Conservation (phyloP, 2,113 vertebrate species). For the Dunckerocampus dactyliophorus region DNA sequence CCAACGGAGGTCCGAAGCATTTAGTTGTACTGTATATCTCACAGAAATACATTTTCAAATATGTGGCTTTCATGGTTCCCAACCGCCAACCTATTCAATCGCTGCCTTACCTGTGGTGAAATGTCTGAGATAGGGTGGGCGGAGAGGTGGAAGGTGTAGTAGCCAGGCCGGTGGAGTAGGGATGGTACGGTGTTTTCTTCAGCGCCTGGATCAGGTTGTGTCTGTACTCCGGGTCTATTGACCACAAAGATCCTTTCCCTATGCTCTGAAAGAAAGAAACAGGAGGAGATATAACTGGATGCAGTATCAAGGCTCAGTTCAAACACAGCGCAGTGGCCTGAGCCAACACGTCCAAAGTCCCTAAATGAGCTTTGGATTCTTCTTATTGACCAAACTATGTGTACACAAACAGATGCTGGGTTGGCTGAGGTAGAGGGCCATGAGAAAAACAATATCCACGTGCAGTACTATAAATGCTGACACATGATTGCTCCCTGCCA, state of each 20-base stretch:
- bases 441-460: constrained; percentile 14
- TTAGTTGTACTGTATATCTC: no score
- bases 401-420: constrained; percentile 15
- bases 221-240: constrained; percentile 98
- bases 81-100: background rate
- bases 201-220: constrained; percentile 99
- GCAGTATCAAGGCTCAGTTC: constrained; percentile 21
- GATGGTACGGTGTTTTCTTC: constrained; percentile 99
- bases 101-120: constrained; percentile 85
- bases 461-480: constrained; percentile 7
- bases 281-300: constrained; percentile 27
- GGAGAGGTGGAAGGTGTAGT: constrained; percentile 77
- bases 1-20: no score
- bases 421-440: constrained; percentile 13
- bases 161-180: constrained; percentile 86
- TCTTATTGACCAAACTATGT: constrained; percentile 38
- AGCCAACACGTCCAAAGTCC: constrained; percentile 23
- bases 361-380: constrained; percentile 31
- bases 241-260: constrained; percentile 98
- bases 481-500: background rate
- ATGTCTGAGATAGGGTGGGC: constrained; percentile 88
- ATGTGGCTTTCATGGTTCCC: background rate
- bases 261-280: constrained; percentile 83
- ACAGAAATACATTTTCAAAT: no score
- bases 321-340: constrained; percentile 29